Conservation (phyloP, 2,797 vertebrate genomes). For the Novumbra hubbsi region DNA sequence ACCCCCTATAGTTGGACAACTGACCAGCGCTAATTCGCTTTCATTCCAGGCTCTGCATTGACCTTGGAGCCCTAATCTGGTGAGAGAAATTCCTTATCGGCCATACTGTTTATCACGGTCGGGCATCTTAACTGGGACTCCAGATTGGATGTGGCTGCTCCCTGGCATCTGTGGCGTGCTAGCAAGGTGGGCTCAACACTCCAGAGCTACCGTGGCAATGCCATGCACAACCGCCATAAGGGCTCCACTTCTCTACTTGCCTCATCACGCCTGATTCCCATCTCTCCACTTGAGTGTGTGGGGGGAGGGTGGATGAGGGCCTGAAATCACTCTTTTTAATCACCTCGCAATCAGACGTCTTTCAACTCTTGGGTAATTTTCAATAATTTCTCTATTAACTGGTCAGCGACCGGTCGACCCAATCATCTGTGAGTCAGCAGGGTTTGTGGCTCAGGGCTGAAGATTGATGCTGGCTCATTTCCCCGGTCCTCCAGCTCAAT, state of each 20-base stretch:
- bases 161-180: neutral
- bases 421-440: slow-evolving; percentile 1
- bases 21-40: too few relatives aligned
- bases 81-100: neutral
- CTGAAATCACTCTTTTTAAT: slow-evolving; percentile 4
- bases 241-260: neutral
- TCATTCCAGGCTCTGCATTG: too few relatives aligned
- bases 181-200: neutral
- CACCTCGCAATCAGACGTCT: slow-evolving; percentile 4
- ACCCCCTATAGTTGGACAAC: too few relatives aligned
- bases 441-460: neutral
- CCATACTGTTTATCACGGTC: neutral
- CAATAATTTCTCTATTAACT: neutral
- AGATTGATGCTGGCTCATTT: neutral
- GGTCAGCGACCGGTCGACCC: neutral
- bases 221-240: neutral
- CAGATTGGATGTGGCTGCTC: neutral
- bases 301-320: neutral
- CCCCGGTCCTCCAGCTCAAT: neutral
- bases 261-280: neutral
- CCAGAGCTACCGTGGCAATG: neutral
- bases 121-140: neutral
- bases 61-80: neutral
- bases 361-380: slow-evolving; percentile 1
- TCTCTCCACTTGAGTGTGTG: neutral